These are phyloP conservation scores for Promerops cafer DNA, from an alignment of 2,113 vertebrate genomes.

Conservation along the genomic window DNA sequence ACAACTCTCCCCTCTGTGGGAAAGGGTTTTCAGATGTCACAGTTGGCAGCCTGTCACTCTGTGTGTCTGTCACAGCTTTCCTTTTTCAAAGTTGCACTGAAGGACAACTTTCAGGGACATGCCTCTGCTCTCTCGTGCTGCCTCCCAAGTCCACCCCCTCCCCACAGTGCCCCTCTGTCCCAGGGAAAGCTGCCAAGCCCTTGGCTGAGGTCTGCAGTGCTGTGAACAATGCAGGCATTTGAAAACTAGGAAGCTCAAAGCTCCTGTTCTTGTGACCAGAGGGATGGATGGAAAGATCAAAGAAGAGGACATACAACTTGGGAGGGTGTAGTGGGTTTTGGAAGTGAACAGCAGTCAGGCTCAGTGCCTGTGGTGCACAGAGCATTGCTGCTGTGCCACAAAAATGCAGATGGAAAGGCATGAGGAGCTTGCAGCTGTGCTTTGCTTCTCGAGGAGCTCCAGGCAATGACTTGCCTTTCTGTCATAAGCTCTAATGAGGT, in stretches of 20 bases:
- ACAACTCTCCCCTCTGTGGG: background rate
- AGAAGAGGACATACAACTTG: background rate
- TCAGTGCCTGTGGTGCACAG: background rate
- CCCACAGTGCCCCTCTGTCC: background rate
- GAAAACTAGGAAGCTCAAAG: background rate
- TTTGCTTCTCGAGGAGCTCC: background rate
- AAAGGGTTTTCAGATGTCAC: background rate
- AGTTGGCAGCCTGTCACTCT: background rate
- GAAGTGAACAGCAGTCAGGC: accelerated
- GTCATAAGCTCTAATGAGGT: background rate
- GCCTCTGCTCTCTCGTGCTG: background rate
- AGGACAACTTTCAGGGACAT: background rate
- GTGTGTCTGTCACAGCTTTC: background rate
- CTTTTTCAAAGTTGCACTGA: background rate
- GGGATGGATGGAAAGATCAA: background rate
- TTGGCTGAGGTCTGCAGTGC: background rate
- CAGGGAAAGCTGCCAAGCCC: background rate
- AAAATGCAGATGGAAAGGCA: background rate
- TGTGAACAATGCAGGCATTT: background rate
- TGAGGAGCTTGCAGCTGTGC: background rate
- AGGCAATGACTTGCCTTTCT: background rate
- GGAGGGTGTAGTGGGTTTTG: background rate
- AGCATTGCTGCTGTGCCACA: background rate
- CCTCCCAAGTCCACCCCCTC: background rate
- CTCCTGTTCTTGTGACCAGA: background rate